These are phyloP conservation scores for Falco naumanni DNA, from an alignment of 2,797 vertebrate species.

Conservation along the genomic window DNA sequence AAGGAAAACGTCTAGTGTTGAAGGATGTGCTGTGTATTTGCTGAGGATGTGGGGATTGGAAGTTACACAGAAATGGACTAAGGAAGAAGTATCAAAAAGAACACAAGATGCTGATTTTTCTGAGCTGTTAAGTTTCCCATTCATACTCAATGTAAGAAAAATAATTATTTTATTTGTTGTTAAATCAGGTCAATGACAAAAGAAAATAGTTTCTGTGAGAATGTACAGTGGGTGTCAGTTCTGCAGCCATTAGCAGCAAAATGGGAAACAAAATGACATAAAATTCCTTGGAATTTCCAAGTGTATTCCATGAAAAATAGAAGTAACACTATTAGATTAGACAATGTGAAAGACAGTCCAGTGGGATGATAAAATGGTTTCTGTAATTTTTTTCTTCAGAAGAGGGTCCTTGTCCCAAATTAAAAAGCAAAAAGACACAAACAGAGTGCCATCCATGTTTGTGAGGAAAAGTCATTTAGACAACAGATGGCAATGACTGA, in stretches of 20 bases:
- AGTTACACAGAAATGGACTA: background rate
- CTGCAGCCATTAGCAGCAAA: background rate
- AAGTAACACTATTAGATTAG: background rate
- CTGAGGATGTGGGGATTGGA: background rate
- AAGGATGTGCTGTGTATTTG: background rate
- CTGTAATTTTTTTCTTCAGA: background rate
- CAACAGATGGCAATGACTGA: background rate
- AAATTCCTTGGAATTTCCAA: background rate
- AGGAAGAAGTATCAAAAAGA: background rate
- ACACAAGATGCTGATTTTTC: background rate
- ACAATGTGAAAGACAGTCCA: background rate
- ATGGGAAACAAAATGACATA: background rate
- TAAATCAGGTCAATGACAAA: background rate
- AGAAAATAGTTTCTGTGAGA: background rate
- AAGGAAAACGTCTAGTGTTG: background rate
- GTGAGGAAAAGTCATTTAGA: too few species aligned
- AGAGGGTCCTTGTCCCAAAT: background rate
- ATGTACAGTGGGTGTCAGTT: background rate
- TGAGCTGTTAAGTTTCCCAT: background rate
- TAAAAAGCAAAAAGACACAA: background rate
- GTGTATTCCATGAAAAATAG: background rate
- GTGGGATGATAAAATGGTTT: background rate
- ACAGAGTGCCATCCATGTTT: fast-evolving
- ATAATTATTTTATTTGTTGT: background rate
- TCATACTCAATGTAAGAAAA: background rate